Evolutionary conservation across 2,113 vertebrate genomes (phyloP).

Genomic region (Austrofundulus limnaeus): DNA sequence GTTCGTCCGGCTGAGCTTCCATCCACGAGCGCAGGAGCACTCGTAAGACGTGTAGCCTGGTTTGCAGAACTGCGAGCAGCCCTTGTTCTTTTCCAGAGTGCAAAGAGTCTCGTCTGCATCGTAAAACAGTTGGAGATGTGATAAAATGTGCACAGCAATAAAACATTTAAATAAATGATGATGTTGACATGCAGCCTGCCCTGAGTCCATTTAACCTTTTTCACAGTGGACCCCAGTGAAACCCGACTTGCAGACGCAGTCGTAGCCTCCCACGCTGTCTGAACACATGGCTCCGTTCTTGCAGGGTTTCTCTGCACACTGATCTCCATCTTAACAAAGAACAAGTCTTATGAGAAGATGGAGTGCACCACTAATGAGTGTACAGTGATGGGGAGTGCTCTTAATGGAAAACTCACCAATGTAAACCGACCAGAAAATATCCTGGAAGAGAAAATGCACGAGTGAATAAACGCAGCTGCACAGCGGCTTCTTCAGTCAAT

Average conservation of each 20-base stretch:
- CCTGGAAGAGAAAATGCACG: conserved; percentile 63
- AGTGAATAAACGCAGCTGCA: conserved; percentile 3
- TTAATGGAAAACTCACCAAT: conserved; percentile 71
- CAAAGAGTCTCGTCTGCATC: conserved; percentile 74
- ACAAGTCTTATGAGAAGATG: conserved; percentile 10
- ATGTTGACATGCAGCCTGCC: rapidly evolving
- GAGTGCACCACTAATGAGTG: not conserved
- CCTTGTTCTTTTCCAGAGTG: conserved; percentile 65
- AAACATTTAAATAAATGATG: not conserved
- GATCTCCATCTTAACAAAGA: conserved; percentile 76
- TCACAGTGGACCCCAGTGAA: conserved; percentile 78
- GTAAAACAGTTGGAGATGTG: conserved; percentile 3
- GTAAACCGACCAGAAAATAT: conserved; percentile 84
- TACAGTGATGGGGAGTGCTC: not conserved
- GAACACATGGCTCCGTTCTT: conserved; percentile 81
- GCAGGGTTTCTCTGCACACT: conserved; percentile 77
- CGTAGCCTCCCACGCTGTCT: conserved; percentile 81
- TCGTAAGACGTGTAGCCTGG: conserved; percentile 76
- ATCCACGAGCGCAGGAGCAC: conserved; percentile 77
- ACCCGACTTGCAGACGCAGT: conserved; percentile 81
- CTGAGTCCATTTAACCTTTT: conserved; percentile 51
- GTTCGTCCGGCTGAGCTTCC: conserved; percentile 63
- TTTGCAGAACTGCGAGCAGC: conserved; percentile 83
- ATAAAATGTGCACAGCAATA: not conserved
- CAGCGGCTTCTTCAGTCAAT: not conserved